These are phyloP conservation scores for Sericinus montela DNA, from an alignment of 2,888 invertebrate species.

Conservation along the genomic window DNA sequence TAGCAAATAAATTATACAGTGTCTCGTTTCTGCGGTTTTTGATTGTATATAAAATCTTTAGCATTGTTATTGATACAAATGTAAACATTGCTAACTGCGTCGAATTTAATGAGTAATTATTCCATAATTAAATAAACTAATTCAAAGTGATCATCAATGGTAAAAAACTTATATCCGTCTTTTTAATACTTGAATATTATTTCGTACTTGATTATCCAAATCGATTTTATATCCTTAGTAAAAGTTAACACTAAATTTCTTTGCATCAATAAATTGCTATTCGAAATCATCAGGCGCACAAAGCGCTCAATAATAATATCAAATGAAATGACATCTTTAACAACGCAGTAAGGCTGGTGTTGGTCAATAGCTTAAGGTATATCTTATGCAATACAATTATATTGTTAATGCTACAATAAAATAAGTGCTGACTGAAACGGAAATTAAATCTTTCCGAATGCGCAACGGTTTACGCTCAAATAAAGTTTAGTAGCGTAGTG, in stretches of 20 bases:
- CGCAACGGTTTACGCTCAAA: constrained; percentile 53
- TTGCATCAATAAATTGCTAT: constrained; percentile 40
- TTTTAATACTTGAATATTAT: too few relatives aligned
- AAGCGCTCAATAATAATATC: constrained; percentile 24
- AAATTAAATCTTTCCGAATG: constrained; percentile 60
- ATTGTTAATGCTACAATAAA: constrained; percentile 58
- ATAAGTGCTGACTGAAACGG: constrained; percentile 62
- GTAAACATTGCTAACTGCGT: too few relatives aligned
- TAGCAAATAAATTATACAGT: neutral
- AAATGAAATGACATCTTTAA: constrained; percentile 4
- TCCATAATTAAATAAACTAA: too few relatives aligned
- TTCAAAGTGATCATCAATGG: too few relatives aligned
- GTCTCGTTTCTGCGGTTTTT: too few relatives aligned
- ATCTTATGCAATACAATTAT: constrained; percentile 38
- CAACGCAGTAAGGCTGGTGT: constrained; percentile 1
- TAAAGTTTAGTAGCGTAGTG: constrained; percentile 52
- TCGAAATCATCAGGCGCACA: constrained; percentile 46
- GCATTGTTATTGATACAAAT: too few relatives aligned
- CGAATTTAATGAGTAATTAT: too few relatives aligned
- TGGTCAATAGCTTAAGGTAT: constrained; percentile 7
- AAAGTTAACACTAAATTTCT: constrained; percentile 26
- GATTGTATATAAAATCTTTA: too few relatives aligned
- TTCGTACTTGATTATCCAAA: neutral
- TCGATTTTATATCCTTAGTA: constrained; percentile 14
- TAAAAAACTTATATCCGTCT: too few relatives aligned